Percentiles rank a stretch among this genome's conserved stretches.
phyloP scores from a whole-genome alignment of 53 echinoderm and acorn worm genomes.

The Luidia sarsii region DNA sequence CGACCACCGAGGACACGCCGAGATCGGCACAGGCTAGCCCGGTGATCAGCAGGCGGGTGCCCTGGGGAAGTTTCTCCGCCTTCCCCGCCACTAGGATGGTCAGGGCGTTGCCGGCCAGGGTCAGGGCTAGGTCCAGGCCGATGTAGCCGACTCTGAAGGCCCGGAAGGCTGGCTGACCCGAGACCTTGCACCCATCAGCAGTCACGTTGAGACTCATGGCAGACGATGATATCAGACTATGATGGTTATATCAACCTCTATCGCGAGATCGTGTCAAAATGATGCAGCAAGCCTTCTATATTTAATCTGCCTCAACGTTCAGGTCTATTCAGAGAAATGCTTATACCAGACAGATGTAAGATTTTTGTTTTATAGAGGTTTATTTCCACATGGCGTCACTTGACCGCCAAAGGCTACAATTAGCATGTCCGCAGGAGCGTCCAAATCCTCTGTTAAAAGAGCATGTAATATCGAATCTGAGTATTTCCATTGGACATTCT shows the following conservation, averaged over 20 bases:
- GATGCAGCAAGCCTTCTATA: not conserved
- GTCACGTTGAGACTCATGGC: too few relatives aligned
- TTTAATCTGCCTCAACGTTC: not conserved
- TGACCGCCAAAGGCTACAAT: too few relatives aligned
- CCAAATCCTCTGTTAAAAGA: too few relatives aligned
- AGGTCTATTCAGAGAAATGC: too few relatives aligned
- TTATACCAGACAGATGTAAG: too few relatives aligned
- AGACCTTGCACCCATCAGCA: not conserved
- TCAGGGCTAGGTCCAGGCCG: slow-evolving; percentile 18
- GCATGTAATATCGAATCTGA: too few relatives aligned
- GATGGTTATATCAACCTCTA: not conserved
- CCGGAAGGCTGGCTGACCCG: not conserved
- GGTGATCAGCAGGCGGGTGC: slow-evolving; percentile 29
- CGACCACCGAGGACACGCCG: slow-evolving; percentile 28
- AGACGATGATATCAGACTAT: not conserved
- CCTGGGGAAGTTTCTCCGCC: slow-evolving; percentile 12
- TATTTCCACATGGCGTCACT: too few relatives aligned
- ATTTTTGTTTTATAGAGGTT: too few relatives aligned
- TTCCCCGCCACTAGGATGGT: slow-evolving; percentile 31
- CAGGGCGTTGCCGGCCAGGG: slow-evolving; percentile 34
- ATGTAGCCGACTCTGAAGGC: slow-evolving; percentile 25
- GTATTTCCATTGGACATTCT: too few relatives aligned
- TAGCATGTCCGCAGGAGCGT: too few relatives aligned
- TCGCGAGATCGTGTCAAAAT: not conserved
- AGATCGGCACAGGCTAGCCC: slow-evolving; percentile 39